Evolutionary conservation across 2,888 invertebrate species (phyloP), one percentile per base, ranked within the genome.

Genomic region (Rhagophthalmus giganteus): DNA sequence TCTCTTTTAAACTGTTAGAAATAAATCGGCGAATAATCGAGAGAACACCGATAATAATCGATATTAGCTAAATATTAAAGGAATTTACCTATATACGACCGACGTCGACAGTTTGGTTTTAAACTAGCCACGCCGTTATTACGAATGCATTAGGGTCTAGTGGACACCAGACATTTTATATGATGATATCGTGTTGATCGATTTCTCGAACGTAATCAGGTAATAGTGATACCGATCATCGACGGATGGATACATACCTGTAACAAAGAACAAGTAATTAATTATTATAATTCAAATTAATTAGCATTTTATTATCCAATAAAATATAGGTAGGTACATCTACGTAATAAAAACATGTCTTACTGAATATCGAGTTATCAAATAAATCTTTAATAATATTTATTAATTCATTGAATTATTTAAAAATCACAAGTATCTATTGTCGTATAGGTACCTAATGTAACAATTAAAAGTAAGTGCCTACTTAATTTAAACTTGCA

Each of bases 231-330:
- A 52, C 39, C 34, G 13, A 46, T 46, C 46, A 28, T 34, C 30
- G 39, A 27, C 41, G 26, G 46, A 47, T 41, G 41, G 41, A 34
- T 47, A 42, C 34, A 34, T 48, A 48, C 38, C 42, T 42, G 30
- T 30, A 53, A 53, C 53, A 53, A 48, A 53, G 53, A 53, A 53
- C 47, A 48, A 47, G 47, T 42, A 53, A 48, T 53, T 53, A 53
- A 42, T 47, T 53, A 48, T 48, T 39, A 33, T 31, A 9, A n/a
- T n/a, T n/a, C 3, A 46, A 53, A 53, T 53, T 48, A 38, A 47
- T 53, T 53, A 38, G 24, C 42, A 53, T 53, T 41, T 26, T 11
- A 47, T 41, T 48, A 38, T 47, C 34, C 9, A 25, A 38, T 11
- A 7, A 20, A n/a, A n/a, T n/a, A n/a, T n/a, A n/a, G n/a, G n/a